phyloP scores from a whole-genome alignment of 2,797 vertebrate species.

The Staurois parvus region DNA sequence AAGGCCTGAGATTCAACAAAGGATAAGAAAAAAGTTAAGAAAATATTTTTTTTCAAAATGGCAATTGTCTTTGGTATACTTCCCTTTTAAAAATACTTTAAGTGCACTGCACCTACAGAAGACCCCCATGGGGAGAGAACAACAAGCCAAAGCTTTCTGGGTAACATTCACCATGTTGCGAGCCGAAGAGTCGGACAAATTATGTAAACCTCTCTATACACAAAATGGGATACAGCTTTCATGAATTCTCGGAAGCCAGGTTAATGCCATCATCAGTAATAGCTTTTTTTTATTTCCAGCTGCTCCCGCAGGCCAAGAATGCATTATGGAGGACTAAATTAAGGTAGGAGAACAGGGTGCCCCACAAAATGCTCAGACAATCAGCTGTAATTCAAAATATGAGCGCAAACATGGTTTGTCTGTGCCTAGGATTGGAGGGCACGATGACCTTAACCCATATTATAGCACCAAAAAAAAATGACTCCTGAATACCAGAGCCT shows the following conservation, averaged over 20 bases:
- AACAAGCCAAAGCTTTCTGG: too few species aligned
- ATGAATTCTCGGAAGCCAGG: constrained; percentile 32
- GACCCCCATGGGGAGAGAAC: too few species aligned
- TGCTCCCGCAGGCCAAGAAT: constrained; percentile 17
- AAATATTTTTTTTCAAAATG: too few species aligned
- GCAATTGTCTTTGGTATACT: too few species aligned
- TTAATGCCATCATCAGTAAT: constrained; percentile 23
- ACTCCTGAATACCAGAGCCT: neutral
- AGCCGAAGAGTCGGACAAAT: too few species aligned
- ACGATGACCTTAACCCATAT: neutral
- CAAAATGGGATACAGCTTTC: neutral
- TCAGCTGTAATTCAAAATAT: neutral
- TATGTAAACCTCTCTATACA: neutral
- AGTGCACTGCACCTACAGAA: too few species aligned
- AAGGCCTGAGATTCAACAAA: too few species aligned
- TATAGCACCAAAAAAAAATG: neutral
- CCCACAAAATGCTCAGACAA: neutral
- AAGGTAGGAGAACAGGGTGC: constrained; percentile 2
- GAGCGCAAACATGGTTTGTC: neutral
- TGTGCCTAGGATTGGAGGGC: neutral
- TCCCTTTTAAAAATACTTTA: too few species aligned
- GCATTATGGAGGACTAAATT: neutral
- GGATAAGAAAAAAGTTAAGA: too few species aligned
- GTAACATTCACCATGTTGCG: too few species aligned
- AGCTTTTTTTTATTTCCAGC: constrained; percentile 4